Conservation (phyloP, 2,797 vertebrate genomes). For the Hephaestus fuliginosus region DNA sequence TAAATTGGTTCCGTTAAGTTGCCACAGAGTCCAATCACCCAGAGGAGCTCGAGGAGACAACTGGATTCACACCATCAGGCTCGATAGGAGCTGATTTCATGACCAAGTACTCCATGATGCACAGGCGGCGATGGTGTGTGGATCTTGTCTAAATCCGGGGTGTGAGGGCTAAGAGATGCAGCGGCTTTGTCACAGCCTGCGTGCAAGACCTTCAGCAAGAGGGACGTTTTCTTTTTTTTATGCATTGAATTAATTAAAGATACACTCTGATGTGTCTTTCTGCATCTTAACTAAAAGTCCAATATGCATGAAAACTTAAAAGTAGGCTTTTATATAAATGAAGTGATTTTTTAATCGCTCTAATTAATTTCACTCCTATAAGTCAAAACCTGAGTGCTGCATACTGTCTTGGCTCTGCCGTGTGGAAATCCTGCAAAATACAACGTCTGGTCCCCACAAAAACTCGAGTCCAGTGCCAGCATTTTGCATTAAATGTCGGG, state of each 20-base stretch:
- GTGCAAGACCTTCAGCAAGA: constrained; percentile 6
- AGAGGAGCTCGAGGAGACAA: constrained; percentile 36
- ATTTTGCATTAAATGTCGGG: background rate
- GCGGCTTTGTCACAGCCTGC: constrained; percentile 7
- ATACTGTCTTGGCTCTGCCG: background rate
- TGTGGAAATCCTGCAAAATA: background rate
- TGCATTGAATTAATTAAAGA: background rate
- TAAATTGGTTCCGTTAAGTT: constrained; percentile 75
- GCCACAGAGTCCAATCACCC: constrained; percentile 60
- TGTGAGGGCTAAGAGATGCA: background rate
- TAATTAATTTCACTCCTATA: background rate
- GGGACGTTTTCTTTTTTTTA: background rate
- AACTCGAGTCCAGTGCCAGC: background rate
- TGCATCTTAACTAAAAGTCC: background rate
- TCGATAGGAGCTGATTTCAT: constrained; percentile 43
- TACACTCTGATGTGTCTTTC: background rate
- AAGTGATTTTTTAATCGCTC: background rate
- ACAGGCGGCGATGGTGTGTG: constrained; percentile 11
- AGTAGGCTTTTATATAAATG: background rate
- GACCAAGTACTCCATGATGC: constrained; percentile 43
- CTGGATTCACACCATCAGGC: constrained; percentile 51
- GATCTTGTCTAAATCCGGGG: constrained; percentile 3
- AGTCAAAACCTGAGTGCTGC: background rate
- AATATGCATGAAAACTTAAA: background rate
- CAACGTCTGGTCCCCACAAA: background rate